Evolutionary conservation across 2,797 vertebrate species (phyloP).

Genomic region (Mastacembelus armatus): DNA sequence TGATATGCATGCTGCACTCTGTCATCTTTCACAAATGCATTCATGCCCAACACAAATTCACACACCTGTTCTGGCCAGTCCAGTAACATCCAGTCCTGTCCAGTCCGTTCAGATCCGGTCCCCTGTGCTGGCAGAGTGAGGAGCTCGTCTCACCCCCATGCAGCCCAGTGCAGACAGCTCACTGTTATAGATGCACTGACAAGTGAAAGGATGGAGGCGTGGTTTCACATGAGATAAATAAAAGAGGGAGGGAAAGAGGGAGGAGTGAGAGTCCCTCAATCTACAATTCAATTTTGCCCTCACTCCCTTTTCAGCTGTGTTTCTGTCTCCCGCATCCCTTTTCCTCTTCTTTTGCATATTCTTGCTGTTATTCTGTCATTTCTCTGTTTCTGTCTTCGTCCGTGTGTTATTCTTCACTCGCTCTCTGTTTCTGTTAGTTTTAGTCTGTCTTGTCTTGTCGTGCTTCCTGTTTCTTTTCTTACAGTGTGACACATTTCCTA

Average conservation of each 20-base stretch:
- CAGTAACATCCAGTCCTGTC: constrained; percentile 58
- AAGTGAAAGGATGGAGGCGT: constrained; percentile 86
- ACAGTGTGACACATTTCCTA: constrained; percentile 52
- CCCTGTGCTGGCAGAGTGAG: constrained; percentile 68
- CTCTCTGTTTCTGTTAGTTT: constrained; percentile 50
- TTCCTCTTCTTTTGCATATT: constrained; percentile 44
- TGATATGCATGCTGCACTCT: constrained; percentile 43
- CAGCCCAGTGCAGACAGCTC: constrained; percentile 81
- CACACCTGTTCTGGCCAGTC: constrained; percentile 74
- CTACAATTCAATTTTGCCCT: constrained; percentile 84
- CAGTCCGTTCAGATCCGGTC: constrained; percentile 59
- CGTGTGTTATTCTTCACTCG: constrained; percentile 6
- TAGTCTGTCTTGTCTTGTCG: constrained; percentile 27
- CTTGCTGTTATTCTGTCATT: constrained; percentile 18
- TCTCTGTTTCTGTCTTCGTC: constrained; percentile 28
- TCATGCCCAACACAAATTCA: constrained; percentile 28
- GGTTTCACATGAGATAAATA: constrained; percentile 82
- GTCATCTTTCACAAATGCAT: constrained; percentile 37
- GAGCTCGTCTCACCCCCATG: constrained; percentile 73
- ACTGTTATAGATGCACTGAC: constrained; percentile 85
- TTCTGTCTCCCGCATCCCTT: constrained; percentile 31
- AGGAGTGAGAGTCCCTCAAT: constrained; percentile 80
- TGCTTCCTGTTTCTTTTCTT: constrained; percentile 44
- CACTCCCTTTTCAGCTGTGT: constrained; percentile 53
- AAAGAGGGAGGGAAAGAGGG: constrained; percentile 80